Evolutionary conservation across 2,113 vertebrate genomes (phyloP), one percentile per base, ranked within the genome.

Genomic region (Gymnorhina tibicen): DNA sequence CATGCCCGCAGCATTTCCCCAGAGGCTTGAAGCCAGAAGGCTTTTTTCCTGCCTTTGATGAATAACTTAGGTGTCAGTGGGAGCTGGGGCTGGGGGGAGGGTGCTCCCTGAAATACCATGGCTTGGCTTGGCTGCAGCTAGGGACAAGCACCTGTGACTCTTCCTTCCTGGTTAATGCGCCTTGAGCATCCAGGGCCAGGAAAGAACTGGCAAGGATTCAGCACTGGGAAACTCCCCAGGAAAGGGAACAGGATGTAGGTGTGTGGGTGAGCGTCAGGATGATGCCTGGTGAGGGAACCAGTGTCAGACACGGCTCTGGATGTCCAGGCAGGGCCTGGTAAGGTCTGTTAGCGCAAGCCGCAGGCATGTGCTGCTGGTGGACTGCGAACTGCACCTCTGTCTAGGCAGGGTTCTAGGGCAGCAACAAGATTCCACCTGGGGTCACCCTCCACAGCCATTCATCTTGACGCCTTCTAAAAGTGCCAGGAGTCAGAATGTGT

Each of bases 11-110:
- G 59, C 10, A 14, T 50, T 89, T 92, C 47, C 75, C 28, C 52
- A n/a, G 44, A 59, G 55, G 46, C 39, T 49, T 79, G 75, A 89
- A 77, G 70, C 16, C 64, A 59, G 79, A 67, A 83, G 23, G 27
- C 4, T 62, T 66, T 79, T 93, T 77, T 92, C 91, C 69, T 87
- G 68, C 12, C 52, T 59, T 63, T 87, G 87, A 58, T 86, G 85
- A 91, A 69, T 90, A 94, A 92, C 14, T 49, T 42, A 0, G 2
- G 32, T n/a, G 62, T 92, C 70, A 77, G 28, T 52, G 37, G 30
- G 58, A 85, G 46, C 35, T 0, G 2, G 21, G 22, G 24, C 28
- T 69, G 15, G 19, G 30, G n/a, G 19, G 10, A 41, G 11, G 8
- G 33, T 82, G 12, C 11, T 63, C 8, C 59, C 68, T 70, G 39